Conservation (phyloP, 2,888 invertebrate species). For the Deilephila elpenor region DNA sequence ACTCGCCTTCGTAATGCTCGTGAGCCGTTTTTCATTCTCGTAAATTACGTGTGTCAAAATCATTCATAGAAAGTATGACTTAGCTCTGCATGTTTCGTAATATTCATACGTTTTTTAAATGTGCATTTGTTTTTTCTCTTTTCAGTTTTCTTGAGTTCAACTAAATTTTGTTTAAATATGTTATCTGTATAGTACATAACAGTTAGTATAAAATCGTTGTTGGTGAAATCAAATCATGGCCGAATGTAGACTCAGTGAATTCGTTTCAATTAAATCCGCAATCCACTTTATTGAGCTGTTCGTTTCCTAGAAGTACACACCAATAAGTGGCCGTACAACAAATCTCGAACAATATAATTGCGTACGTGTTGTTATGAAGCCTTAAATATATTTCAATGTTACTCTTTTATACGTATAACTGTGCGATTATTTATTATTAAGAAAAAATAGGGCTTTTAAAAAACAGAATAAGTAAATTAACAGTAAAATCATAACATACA, state of each 20-base stretch:
- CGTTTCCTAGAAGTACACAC: not conserved
- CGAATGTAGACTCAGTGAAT: not conserved
- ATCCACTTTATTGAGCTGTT: slow-evolving; percentile 5
- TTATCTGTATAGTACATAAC: not conserved
- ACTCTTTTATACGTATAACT: too few relatives aligned
- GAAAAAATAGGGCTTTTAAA: too few relatives aligned
- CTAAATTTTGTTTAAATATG: not conserved
- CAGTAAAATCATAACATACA: too few relatives aligned
- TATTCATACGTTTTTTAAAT: not conserved
- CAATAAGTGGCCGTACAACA: not conserved
- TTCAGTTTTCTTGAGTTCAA: not conserved
- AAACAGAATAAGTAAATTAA: too few relatives aligned
- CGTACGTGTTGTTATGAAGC: too few relatives aligned
- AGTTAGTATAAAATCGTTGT: not conserved
- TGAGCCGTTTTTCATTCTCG: slow-evolving; percentile 5
- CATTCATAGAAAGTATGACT: slow-evolving; percentile 15
- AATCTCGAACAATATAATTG: too few relatives aligned
- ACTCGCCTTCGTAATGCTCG: slow-evolving; percentile 19
- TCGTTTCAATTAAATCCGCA: slow-evolving; percentile 3
- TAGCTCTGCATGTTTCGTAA: not conserved
- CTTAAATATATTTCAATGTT: too few relatives aligned
- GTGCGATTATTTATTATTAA: too few relatives aligned
- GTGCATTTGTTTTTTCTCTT: not conserved
- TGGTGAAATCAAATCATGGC: not conserved
- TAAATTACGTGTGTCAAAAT: slow-evolving; percentile 12